These are phyloP conservation scores for Paratilapia polleni DNA, from an alignment of 2,113 vertebrate genomes.

Conservation along the genomic window DNA sequence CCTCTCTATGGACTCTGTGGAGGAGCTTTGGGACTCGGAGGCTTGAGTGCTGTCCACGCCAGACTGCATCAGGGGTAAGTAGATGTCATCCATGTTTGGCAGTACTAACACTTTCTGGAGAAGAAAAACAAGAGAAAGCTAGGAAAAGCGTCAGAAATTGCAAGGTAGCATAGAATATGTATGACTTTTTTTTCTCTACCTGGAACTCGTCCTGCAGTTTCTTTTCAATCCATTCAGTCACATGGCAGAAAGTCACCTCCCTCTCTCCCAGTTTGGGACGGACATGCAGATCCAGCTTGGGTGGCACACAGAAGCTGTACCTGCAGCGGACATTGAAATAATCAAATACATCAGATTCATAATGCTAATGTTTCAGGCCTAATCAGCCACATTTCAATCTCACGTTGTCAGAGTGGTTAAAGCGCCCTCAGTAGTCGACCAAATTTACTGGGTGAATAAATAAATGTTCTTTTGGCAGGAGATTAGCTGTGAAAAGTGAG, in stretches of 20 bases:
- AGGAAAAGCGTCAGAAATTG: background rate
- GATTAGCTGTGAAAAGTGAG: conserved; percentile 3
- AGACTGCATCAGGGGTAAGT: conserved; percentile 87
- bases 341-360: background rate
- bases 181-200: conserved; percentile 62
- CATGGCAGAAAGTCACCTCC: conserved; percentile 88
- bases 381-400: background rate
- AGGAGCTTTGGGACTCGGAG: conserved; percentile 41
- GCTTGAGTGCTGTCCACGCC: conserved; percentile 63
- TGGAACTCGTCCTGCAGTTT: conserved; percentile 90
- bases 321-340: conserved; percentile 63
- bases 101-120: conserved; percentile 90
- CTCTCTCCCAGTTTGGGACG: conserved; percentile 87
- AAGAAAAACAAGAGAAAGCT: background rate
- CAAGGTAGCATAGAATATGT: accelerated
- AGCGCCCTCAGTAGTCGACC: background rate
- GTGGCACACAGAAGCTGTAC: conserved; percentile 89
- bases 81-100: conserved; percentile 93
- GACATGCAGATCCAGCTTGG: conserved; percentile 87
- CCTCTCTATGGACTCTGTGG: conserved; percentile 64
- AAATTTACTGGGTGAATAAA: background rate
- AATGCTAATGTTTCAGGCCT: background rate
- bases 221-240: conserved; percentile 90
- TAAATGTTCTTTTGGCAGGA: conserved; percentile 12
- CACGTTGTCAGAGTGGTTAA: background rate